phyloP scores from a whole-genome alignment of 23 tunicate genomes.

The Trididemnum miniatum region DNA sequence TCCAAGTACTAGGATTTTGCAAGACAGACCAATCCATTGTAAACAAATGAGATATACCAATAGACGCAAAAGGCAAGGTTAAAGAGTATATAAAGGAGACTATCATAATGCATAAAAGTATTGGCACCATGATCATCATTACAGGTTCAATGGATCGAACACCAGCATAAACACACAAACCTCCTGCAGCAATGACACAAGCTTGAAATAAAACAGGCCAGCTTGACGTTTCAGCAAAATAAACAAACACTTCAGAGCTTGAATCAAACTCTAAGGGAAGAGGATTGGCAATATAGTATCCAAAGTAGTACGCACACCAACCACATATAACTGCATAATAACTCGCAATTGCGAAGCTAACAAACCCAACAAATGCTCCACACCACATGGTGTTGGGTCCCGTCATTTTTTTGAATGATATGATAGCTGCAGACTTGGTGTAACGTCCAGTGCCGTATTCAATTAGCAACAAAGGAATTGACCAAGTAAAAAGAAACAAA shows the following conservation, averaged over 20 bases:
- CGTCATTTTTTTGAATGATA: constrained; percentile 65
- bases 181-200: constrained; percentile 54
- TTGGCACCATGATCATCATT: constrained; percentile 82
- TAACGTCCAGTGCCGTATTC: constrained; percentile 84
- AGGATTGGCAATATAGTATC: constrained; percentile 73
- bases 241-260: constrained; percentile 40
- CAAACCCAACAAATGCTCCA: constrained; percentile 89
- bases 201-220: constrained; percentile 83
- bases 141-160: constrained; percentile 82
- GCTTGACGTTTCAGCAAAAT: constrained; percentile 41
- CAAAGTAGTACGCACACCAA: constrained; percentile 79
- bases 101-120: constrained; percentile 61
- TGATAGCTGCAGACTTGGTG: constrained; percentile 52
- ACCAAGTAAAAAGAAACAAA: constrained; percentile 76
- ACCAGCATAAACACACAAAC: constrained; percentile 69
- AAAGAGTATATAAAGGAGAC: constrained; percentile 68
- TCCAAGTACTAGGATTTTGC: constrained; percentile 63
- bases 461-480: constrained; percentile 68
- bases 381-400: constrained; percentile 84
- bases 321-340: constrained; percentile 90
- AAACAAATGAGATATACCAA: constrained; percentile 73
- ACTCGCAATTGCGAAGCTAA: constrained; percentile 68
- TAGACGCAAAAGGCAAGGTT: constrained; percentile 63
- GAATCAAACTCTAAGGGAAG: constrained; percentile 37
- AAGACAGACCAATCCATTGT: constrained; percentile 89